Percentiles rank a stretch among this genome's conserved stretches.
Conservation (phyloP, 2,888 invertebrate species). For the Terebella lapidaria region DNA sequence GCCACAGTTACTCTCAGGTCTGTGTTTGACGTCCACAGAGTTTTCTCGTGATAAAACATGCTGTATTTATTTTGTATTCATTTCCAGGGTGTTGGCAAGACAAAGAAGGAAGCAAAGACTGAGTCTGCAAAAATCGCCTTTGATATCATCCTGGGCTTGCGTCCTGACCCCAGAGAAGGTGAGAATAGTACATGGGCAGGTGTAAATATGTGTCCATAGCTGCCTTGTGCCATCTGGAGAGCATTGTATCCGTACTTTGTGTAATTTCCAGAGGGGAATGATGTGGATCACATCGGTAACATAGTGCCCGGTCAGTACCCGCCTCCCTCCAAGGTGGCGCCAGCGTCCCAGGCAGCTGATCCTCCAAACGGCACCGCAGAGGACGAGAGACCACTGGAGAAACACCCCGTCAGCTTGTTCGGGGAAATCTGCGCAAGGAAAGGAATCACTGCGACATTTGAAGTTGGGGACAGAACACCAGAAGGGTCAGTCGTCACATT, state of each 20-base stretch:
- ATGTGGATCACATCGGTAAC: background rate
- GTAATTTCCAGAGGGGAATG: background rate
- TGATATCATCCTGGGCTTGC: conserved; percentile 2
- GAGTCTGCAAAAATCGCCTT: conserved; percentile 41
- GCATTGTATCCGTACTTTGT: no score
- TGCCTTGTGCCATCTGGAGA: no score
- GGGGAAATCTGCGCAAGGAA: background rate
- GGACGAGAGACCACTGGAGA: background rate
- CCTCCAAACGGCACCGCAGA: background rate
- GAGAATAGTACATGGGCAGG: no score
- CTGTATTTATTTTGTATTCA: background rate
- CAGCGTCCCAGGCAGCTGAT: background rate
- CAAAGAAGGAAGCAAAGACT: conserved; percentile 49
- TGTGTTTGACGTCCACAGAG: no score
- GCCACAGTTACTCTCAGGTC: no score
- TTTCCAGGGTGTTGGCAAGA: conserved; percentile 33
- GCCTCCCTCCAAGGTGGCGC: background rate
- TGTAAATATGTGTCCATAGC: no score
- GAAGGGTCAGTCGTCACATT: no score
- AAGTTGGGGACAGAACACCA: background rate
- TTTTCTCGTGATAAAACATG: no score
- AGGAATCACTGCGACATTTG: background rate
- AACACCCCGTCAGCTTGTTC: background rate
- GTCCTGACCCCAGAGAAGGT: background rate
- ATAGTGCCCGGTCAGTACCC: background rate